A percentile compares a stretch with the other conserved stretches of the same genome.
These are phyloP conservation scores for Calameuta idolon DNA, from an alignment of 2,888 invertebrate species.

Conservation along the genomic window DNA sequence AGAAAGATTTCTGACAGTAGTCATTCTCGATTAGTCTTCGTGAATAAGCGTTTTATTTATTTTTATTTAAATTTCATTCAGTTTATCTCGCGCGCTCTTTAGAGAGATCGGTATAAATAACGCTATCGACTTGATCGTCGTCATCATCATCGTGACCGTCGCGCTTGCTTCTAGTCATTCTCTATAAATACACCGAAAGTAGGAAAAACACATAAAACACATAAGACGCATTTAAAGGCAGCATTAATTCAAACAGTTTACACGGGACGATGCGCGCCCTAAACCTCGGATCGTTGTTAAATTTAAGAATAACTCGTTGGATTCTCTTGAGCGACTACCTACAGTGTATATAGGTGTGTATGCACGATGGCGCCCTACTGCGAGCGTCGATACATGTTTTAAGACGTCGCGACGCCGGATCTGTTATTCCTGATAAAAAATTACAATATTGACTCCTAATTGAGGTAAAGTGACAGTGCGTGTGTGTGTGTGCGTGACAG, in stretches of 20 bases:
- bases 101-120: neutral
- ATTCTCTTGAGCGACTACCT: constrained; percentile 21
- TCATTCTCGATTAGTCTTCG: neutral
- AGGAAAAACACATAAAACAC: constrained; percentile 45
- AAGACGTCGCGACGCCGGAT: neutral
- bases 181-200: constrained; percentile 44
- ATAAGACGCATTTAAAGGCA: constrained; percentile 41
- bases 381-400: neutral
- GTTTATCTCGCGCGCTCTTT: neutral
- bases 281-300: constrained; percentile 19
- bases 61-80: neutral
- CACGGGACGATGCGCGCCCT: constrained; percentile 20
- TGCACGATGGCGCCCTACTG: neutral
- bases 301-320: constrained; percentile 23
- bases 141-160: neutral
- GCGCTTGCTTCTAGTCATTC: neutral
- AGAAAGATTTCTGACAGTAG: neutral
- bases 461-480: neutral
- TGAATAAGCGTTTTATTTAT: neutral
- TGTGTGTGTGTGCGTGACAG: too few species aligned
- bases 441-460: neutral
- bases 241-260: constrained; percentile 50
- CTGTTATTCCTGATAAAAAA: neutral
- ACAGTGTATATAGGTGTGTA: constrained; percentile 29
- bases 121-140: neutral